Evolutionary conservation across 2,888 invertebrate genomes (phyloP).

Genomic region (Mythimna vitellina): DNA sequence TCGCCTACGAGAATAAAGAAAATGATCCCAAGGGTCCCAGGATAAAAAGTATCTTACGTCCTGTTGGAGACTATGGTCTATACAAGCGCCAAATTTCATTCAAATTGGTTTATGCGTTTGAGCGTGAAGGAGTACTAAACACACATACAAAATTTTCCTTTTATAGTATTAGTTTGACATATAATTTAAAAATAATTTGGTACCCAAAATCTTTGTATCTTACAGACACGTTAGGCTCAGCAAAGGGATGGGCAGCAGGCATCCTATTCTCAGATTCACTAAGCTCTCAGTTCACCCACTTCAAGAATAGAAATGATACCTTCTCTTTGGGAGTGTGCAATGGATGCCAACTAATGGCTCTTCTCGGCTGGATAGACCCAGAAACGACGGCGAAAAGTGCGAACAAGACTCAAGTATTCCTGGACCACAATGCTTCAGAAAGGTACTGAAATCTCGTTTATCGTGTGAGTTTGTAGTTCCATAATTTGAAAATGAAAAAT

Average conservation of each 20-base stretch:
- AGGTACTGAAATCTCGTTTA: conserved; percentile 89
- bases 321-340: conserved; percentile 99
- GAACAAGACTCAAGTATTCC: conserved; percentile 90
- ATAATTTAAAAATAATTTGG: background rate
- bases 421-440: conserved; percentile 97
- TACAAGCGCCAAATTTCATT: too few species aligned
- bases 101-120: too few species aligned
- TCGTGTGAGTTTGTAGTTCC: background rate
- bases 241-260: conserved; percentile 99
- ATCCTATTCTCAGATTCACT: conserved; percentile 95
- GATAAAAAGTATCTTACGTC: too few species aligned
- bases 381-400: conserved; percentile 70
- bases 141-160: too few species aligned
- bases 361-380: conserved; percentile 97
- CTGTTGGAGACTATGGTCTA: too few species aligned
- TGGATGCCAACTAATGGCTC: conserved; percentile 98
- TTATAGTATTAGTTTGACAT: background rate
- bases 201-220: conserved; percentile 26
- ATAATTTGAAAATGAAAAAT: background rate
- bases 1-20: too few species aligned
- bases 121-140: too few species aligned
- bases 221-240: conserved; percentile 97
- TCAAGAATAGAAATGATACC: conserved; percentile 94
- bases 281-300: conserved; percentile 94
- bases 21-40: too few species aligned